Evolutionary conservation across 2,797 vertebrate genomes (phyloP), one percentile per base, ranked within the genome.

Genomic region (Semaprochilodus insignis): DNA sequence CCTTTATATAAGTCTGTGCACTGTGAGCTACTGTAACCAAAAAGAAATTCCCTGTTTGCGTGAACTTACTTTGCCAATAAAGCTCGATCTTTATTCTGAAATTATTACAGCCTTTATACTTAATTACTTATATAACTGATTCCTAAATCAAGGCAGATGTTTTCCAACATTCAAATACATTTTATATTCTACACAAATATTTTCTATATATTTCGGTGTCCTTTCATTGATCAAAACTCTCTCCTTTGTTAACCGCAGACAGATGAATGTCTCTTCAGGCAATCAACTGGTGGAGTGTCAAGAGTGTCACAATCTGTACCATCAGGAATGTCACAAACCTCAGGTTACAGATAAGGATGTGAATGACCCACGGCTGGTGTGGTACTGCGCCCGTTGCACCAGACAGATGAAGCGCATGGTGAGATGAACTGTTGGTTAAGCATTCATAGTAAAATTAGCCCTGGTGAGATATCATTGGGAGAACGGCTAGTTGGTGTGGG

Each of bases 331-430:
- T 88, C 98, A 99, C 92, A 99, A 98, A 88, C 98, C 98, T 81
- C 97, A 97, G 85, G 98, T 99, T 90, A 99, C 98, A 19, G 98
- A 99, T 93, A 99, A 99, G 91, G 98, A 99, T 82, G 97, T 97
- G 34, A 99, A 97, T 44, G 98, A 99, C 91, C 98, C 98, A 40
- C 96, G 98, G 15, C 95, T 99, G 3, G 97, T 99, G 54, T 99
- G 98, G 98, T 99, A 99, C 76, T 99, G 98, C 80, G 97, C 97
- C 72, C 97, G 97, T 80, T 99, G 98, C 89, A 99, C 97, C 87
- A 94, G 97, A 78, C 98, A 99, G 89, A 99, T 99, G 97, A 99
- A 99, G 88, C 97, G 95, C 83, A 97, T 99, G 98, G 98, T 99
- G 92, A 91, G 97, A 76, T 21, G 14, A 52, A 13, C 8, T 11